Conservation (phyloP, 2,113 vertebrate species). For the Henicopernis longicauda region DNA sequence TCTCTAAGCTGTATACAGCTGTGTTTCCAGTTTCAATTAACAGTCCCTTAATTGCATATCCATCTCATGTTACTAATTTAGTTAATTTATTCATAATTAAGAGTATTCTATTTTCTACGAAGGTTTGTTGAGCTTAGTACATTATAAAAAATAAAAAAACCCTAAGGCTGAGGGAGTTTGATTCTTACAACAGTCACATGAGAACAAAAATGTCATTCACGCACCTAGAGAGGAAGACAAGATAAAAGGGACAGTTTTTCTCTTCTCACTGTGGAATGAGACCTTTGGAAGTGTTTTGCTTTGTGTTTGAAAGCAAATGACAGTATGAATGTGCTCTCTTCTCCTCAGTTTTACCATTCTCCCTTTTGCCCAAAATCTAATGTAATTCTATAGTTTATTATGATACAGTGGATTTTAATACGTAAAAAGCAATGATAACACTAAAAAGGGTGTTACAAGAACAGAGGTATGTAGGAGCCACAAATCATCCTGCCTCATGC, state of each 20-base stretch:
- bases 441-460: neutral
- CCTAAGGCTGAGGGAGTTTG: slow-evolving; percentile 58
- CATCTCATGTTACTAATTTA: slow-evolving; percentile 82
- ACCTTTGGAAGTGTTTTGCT: slow-evolving; percentile 38
- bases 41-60: slow-evolving; percentile 80
- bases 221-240: slow-evolving; percentile 39
- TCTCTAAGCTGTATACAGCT: slow-evolving; percentile 79
- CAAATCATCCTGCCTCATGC: neutral
- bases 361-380: neutral
- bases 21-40: slow-evolving; percentile 84
- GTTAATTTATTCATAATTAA: slow-evolving; percentile 86
- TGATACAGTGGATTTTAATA: slow-evolving; percentile 31
- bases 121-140: slow-evolving; percentile 72
- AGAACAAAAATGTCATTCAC: slow-evolving; percentile 64
- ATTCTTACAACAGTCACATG: slow-evolving; percentile 67
- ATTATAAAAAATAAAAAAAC: slow-evolving; percentile 62
- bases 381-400: neutral
- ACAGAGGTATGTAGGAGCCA: neutral
- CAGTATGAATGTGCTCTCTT: neutral
- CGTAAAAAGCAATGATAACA: neutral
- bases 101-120: slow-evolving; percentile 77
- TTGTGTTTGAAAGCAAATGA: slow-evolving; percentile 52
- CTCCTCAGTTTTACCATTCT: slow-evolving; percentile 10
- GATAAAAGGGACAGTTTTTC: slow-evolving; percentile 29
- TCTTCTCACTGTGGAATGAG: slow-evolving; percentile 38